Base-by-base conservation (phyloP, 2,888 invertebrate species). In the Onchidella celtica region DNA sequence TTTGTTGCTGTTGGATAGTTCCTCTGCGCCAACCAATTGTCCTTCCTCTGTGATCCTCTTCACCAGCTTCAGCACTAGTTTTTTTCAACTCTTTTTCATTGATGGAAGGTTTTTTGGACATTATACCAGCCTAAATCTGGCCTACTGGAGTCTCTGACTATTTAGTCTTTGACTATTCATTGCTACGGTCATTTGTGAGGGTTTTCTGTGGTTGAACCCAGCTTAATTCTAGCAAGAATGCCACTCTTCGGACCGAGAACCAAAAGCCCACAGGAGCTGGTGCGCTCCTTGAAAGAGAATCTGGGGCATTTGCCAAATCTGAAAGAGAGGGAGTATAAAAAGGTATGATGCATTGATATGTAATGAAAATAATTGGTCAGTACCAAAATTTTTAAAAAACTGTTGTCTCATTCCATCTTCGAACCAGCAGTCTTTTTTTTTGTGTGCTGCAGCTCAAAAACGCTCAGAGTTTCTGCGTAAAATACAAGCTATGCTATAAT, bases 201-300 rank as follows among this genome's bases (percentile, higher is more conserved):
- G 70, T 34, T 1, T 4, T 34, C 32, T 34, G n/a, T 32, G 55
- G 72, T 34, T 17, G 0, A 14, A 47, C 73, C 24, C 47, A 27
- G 36, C 66, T 1, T 57, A 27, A 47, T 47, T 47, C 47, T 11
- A 61, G 76, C 59, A 78, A 72, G 59, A 77, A 92, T 92, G 92
- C 91, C 92, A 63, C 85, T 99, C 94, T 99, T 99, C 95, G 98
- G 98, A 94, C 98, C 98, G 95, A 97, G 98, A 92, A 97, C 97
- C 94, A 99, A 99, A 95, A 97, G 97, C 94, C 99, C 99, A 91
- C 97, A 97, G 93, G 99, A 99, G 95, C 96, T 99, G 93, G 98
- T 99, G 87, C 97, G 96, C 93, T 95, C 95, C 87, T 95, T 98
- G 89, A 97, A 97, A 94, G 98, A 98, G 94, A 98, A 98, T 87